phyloP scores from a whole-genome alignment of 2,797 vertebrate species.

The Myripristis murdjan region DNA sequence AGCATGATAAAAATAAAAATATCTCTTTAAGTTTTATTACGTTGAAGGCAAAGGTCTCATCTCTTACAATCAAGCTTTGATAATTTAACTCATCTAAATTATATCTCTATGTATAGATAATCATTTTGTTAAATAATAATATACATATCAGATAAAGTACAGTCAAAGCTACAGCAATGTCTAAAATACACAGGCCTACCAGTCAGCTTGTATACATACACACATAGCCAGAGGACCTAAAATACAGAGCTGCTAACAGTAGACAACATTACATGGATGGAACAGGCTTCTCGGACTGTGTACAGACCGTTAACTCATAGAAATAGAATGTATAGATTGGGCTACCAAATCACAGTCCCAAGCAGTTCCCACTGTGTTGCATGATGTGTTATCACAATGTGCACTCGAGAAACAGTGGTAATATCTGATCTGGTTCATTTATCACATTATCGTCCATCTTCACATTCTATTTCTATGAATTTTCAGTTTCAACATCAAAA shows the following conservation, averaged over 20 bases:
- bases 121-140: slow-evolving; percentile 75
- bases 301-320: slow-evolving; percentile 40
- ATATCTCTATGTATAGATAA: slow-evolving; percentile 54
- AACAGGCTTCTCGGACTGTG: slow-evolving; percentile 50
- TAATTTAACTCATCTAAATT: slow-evolving; percentile 58
- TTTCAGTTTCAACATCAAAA: slow-evolving; percentile 58
- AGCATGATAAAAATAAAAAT: slow-evolving; percentile 55
- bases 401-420: slow-evolving; percentile 4
- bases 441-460: slow-evolving; percentile 39
- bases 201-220: slow-evolving; percentile 64
- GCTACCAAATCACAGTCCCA: slow-evolving; percentile 5
- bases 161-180: slow-evolving; percentile 75
- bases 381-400: slow-evolving; percentile 3
- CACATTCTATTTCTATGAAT: slow-evolving; percentile 62
- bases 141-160: slow-evolving; percentile 65
- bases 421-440: neutral
- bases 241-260: slow-evolving; percentile 69
- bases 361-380: slow-evolving; percentile 6
- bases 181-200: slow-evolving; percentile 72
- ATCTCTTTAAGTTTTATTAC: slow-evolving; percentile 44
- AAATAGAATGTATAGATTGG: slow-evolving; percentile 66
- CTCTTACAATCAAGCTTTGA: slow-evolving; percentile 63
- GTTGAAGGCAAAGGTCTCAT: slow-evolving; percentile 59
- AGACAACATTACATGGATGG: slow-evolving; percentile 61
- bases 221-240: slow-evolving; percentile 62